Conservation (phyloP, 2,888 invertebrate species). For the Tipula lateralis region DNA sequence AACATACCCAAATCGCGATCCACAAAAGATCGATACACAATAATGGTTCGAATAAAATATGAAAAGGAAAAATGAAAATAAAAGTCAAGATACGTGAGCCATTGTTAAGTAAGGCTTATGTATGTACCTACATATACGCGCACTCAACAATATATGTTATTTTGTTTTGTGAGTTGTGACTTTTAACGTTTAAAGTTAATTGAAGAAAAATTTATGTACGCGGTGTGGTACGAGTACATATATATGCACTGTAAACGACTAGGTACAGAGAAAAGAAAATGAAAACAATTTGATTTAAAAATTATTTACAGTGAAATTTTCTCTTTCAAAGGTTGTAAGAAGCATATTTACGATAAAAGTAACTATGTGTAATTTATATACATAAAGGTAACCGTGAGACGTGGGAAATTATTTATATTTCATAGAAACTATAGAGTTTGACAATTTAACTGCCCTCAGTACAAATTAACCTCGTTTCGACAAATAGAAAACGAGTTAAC, state of each 20-base stretch:
- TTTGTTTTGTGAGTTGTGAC: neutral
- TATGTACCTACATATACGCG: neutral
- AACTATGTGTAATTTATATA: no score
- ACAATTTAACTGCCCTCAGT: no score
- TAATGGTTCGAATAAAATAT: no score
- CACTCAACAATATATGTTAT: neutral
- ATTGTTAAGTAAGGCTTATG: neutral
- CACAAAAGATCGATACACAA: neutral
- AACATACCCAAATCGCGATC: neutral
- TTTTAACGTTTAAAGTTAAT: neutral
- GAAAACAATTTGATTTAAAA: neutral
- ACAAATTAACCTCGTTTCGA: no score
- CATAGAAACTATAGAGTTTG: no score
- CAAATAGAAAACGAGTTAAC: no score
- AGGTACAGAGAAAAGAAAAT: constrained; percentile 3
- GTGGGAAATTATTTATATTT: neutral
- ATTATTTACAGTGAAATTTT: neutral
- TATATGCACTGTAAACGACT: no score
- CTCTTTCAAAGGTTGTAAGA: neutral
- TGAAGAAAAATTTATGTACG: neutral
- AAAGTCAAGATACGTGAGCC: neutral
- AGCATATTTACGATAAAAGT: neutral
- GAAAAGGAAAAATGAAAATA: neutral
- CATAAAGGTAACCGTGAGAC: neutral
- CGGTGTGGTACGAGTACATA: neutral